Evolutionary conservation across 2,888 invertebrate species (phyloP), one percentile per base, ranked within the genome.

Genomic region (Thymelicus acteon): DNA sequence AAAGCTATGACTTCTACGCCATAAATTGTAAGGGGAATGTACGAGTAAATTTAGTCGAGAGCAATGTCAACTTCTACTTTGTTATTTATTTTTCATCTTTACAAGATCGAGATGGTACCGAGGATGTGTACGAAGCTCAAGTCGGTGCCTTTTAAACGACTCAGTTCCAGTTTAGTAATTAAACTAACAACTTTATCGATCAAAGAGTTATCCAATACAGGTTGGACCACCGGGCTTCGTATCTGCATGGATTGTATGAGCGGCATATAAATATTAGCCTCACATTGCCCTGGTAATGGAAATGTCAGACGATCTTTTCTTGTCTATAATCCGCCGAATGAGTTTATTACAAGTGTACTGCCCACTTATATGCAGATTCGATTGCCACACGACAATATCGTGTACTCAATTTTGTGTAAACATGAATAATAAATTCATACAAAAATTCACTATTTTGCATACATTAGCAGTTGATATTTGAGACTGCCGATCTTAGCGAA

Each of bases 111-210:
- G 44, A 67, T 68, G 79, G 76, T 78, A 76, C 72, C 74, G 72
- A 79, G 82, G 88, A 86, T 87, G 88, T 88, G 39, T 52, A 64
- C 60, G 61, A 57, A 61, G 52, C 44, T 52, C 60, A 37, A 85
- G 82, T 85, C 91, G 92, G 91, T 84, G 75, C 81, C 86, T 85
- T 86, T 91, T 89, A 85, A 87, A 83, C 78, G 78, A 74, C 77
- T 74, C 81, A 75, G 82, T 86, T 86, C 90, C 89, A 89, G 91
- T 90, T 90, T 84, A 87, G 90, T 87, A 92, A 93, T 93, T 93
- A 93, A 92, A 91, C 86, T 88, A 87, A 91, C 91, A 90, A 87
- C 89, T 92, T 93, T 93, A 93, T 93, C 90, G 90, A 90, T 88
- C 87, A 88, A 88, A 86, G 85, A 84, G 85, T 84, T 87, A 80